These are phyloP conservation scores for Manis crassicaudata DNA, from an alignment of 2,797 vertebrate genomes.

Conservation along the genomic window DNA sequence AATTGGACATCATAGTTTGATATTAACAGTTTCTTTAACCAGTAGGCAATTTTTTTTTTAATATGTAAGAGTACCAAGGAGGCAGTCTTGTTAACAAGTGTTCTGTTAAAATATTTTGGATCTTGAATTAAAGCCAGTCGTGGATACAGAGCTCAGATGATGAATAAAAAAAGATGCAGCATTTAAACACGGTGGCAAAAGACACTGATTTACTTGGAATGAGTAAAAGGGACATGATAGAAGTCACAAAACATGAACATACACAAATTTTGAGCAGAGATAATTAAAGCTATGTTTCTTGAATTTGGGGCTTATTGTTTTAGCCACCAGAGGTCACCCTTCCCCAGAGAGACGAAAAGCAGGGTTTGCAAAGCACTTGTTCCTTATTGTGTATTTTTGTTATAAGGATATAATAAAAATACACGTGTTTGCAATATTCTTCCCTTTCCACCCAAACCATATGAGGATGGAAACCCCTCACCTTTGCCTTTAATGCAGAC, in stretches of 20 bases:
- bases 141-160: neutral
- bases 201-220: neutral
- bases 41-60: constrained; percentile 11
- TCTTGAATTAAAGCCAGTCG: neutral
- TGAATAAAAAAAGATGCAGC: neutral
- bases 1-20: neutral
- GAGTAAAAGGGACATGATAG: neutral
- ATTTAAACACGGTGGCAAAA: neutral
- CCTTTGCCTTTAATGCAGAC: neutral
- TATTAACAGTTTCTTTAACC: neutral
- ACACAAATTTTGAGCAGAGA: neutral
- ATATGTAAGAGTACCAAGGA: neutral
- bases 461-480: neutral
- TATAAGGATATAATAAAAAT: neutral
- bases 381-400: neutral
- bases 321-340: constrained; percentile 73
- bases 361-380: neutral
- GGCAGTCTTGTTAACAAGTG: neutral
- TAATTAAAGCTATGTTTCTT: neutral
- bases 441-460: neutral
- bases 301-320: constrained; percentile 27
- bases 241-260: neutral
- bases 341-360: constrained; percentile 27
- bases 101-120: neutral
- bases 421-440: neutral